phyloP scores from a whole-genome alignment of 92 coral and sea anemone species.

The Phenganax subtilis region DNA sequence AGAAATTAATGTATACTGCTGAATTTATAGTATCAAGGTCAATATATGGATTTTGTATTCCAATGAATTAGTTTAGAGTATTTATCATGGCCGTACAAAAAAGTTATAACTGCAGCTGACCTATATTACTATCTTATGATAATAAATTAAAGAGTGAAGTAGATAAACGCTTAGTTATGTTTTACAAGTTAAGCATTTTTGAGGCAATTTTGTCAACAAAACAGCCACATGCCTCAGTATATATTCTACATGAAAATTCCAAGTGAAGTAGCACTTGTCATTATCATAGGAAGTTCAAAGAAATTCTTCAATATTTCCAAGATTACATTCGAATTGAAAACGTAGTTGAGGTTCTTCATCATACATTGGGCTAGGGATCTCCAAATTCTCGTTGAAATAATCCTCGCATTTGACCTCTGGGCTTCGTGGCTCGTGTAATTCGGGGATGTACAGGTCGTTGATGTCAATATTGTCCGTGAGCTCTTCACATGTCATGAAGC shows the following conservation, averaged over 20 bases:
- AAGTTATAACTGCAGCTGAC: too few species aligned
- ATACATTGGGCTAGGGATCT: slow-evolving; percentile 22
- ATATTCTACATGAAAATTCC: background rate
- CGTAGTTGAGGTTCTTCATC: background rate
- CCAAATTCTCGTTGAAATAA: slow-evolving; percentile 19
- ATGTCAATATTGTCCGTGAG: slow-evolving; percentile 37
- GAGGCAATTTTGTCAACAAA: too few species aligned
- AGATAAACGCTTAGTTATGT: too few species aligned
- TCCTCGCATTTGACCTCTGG: slow-evolving; percentile 34
- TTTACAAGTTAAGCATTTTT: too few species aligned
- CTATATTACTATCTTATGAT: too few species aligned
- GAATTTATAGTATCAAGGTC: background rate
- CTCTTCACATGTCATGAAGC: slow-evolving; percentile 34
- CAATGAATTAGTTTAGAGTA: too few species aligned
- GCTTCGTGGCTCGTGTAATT: slow-evolving; percentile 32
- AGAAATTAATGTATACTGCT: background rate
- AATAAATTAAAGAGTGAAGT: too few species aligned
- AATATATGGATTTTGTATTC: too few species aligned
- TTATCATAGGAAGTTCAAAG: slow-evolving; percentile 6
- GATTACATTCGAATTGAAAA: slow-evolving; percentile 15
- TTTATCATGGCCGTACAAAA: too few species aligned
- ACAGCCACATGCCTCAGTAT: background rate
- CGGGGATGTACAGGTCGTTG: slow-evolving; percentile 36
- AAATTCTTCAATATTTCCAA: slow-evolving; percentile 5
- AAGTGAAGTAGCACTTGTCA: background rate